phyloP scores from a whole-genome alignment of 2,797 vertebrate species.

The Cossypha niveicapilla region DNA sequence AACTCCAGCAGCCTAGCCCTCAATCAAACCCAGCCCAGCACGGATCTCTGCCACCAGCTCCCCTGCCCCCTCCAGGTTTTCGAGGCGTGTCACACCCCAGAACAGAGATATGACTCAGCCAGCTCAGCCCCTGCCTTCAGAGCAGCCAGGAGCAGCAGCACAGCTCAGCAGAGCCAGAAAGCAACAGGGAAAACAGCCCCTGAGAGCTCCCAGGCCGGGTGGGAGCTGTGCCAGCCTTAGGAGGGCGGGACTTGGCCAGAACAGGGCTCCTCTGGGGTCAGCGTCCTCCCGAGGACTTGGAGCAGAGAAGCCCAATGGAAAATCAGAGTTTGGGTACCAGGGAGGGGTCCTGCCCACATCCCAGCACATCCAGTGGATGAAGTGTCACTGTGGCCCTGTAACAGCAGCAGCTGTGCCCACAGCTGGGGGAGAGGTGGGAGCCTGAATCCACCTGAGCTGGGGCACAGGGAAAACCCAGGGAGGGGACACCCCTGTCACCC shows the following conservation, averaged over 20 bases:
- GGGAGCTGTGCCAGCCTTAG: background rate
- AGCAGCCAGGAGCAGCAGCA: background rate
- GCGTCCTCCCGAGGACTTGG: background rate
- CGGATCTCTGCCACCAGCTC: background rate
- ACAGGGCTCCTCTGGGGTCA: background rate
- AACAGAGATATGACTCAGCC: background rate
- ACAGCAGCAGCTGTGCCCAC: background rate
- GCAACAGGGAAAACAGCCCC: background rate
- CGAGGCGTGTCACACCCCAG: conserved; percentile 3
- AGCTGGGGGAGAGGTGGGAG: background rate
- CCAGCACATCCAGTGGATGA: background rate
- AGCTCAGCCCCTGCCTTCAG: background rate
- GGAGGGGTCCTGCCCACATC: background rate
- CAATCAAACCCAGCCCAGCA: background rate
- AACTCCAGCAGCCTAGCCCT: background rate
- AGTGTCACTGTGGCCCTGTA: background rate
- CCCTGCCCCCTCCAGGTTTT: background rate
- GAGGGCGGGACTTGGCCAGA: background rate
- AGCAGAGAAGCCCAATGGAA: background rate
- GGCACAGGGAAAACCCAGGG: background rate
- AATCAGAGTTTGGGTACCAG: background rate
- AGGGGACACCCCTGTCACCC: background rate
- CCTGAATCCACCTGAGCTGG: background rate
- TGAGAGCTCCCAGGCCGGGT: background rate
- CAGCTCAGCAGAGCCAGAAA: background rate